These are phyloP conservation scores for Horisme vitalbata DNA, from an alignment of 2,888 invertebrate genomes.

Conservation along the genomic window DNA sequence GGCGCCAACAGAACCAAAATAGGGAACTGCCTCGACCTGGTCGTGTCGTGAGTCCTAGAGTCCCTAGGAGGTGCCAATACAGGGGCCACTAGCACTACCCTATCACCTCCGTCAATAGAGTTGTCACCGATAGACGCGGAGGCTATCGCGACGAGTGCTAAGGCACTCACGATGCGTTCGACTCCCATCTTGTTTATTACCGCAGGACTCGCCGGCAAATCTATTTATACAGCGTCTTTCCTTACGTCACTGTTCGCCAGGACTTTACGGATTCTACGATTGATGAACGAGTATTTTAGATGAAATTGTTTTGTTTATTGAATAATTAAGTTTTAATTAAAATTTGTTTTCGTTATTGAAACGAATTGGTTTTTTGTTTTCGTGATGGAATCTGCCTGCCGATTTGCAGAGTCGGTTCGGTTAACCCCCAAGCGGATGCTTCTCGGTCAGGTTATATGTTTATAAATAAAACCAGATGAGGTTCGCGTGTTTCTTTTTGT, in stretches of 20 bases:
- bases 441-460: neutral
- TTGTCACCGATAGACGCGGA: conserved; percentile 63
- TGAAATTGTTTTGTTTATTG: too few relatives aligned
- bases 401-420: conserved; percentile 60
- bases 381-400: conserved; percentile 48
- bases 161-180: conserved; percentile 44
- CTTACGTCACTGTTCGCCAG: conserved; percentile 57
- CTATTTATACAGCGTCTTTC: conserved; percentile 75
- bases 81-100: conserved; percentile 67
- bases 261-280: conserved; percentile 52
- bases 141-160: conserved; percentile 54
- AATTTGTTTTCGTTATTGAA: conserved; percentile 1
- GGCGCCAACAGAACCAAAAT: conserved; percentile 65
- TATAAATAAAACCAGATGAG: neutral
- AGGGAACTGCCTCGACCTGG: conserved; percentile 70
- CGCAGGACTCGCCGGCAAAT: conserved; percentile 63
- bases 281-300: too few relatives aligned
- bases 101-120: conserved; percentile 57
- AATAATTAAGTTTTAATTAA: too few relatives aligned
- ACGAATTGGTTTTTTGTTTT: conserved; percentile 8
- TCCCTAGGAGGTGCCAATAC: conserved; percentile 71
- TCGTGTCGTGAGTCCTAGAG: conserved; percentile 58
- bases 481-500: neutral
- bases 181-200: conserved; percentile 74
- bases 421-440: conserved; percentile 71